phyloP scores from a whole-genome alignment of 2,888 invertebrate genomes.

The Baronia brevicornis region DNA sequence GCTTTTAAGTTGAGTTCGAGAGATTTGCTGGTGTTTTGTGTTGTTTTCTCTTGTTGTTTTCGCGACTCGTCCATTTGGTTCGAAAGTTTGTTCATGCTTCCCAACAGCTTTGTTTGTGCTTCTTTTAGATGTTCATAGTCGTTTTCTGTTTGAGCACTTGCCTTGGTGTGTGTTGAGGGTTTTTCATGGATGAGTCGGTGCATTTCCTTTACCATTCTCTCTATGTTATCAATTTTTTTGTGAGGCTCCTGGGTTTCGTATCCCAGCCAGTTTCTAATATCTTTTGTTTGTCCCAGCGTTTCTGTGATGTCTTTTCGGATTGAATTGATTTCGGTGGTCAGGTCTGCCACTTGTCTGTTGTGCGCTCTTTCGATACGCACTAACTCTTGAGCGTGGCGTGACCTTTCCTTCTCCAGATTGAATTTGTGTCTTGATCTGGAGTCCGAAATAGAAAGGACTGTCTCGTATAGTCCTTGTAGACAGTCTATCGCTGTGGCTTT shows the following conservation, averaged over 20 bases:
- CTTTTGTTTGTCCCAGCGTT: slow-evolving; percentile 3
- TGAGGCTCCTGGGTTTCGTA: slow-evolving; percentile 9
- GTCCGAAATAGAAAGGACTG: slow-evolving; percentile 18
- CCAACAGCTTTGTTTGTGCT: too few species aligned
- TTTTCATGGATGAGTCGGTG: too few species aligned
- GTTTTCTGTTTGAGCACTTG: too few species aligned
- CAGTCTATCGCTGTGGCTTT: slow-evolving; percentile 15
- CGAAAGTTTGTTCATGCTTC: too few species aligned
- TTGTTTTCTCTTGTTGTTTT: too few species aligned
- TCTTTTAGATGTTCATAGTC: too few species aligned
- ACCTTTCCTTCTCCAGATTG: slow-evolving; percentile 17
- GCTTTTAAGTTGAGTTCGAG: too few species aligned
- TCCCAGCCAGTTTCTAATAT: slow-evolving; percentile 10
- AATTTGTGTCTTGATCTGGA: slow-evolving; percentile 16
- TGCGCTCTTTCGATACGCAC: slow-evolving; percentile 15
- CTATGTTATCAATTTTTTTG: not conserved
- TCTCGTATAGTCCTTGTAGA: slow-evolving; percentile 19
- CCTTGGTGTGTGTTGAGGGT: too few species aligned
- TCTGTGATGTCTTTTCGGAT: slow-evolving; percentile 5
- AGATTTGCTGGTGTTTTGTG: too few species aligned
- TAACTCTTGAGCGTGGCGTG: slow-evolving; percentile 11
- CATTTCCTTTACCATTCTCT: not conserved
- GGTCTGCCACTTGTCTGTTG: not conserved
- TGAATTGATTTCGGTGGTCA: slow-evolving; percentile 2
- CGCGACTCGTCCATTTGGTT: too few species aligned